Conservation (phyloP, 2,888 invertebrate species). For the Diaprepes abbreviatus region DNA sequence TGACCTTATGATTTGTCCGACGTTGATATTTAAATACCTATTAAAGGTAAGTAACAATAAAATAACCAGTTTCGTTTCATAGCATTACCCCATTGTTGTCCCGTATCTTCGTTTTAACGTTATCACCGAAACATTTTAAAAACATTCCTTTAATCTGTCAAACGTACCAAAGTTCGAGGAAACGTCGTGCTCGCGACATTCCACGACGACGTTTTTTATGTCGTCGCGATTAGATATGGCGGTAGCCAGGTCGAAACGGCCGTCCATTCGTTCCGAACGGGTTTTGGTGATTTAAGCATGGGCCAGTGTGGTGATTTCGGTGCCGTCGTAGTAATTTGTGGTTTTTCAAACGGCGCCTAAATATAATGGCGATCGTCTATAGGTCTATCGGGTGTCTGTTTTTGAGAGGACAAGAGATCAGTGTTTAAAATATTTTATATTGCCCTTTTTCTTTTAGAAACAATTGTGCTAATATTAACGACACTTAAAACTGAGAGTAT, state of each 20-base stretch:
- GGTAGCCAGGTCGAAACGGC: conserved; percentile 13
- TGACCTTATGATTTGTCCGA: too few relatives aligned
- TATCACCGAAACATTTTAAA: conserved; percentile 15
- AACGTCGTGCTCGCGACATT: conserved; percentile 27
- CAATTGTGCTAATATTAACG: too few relatives aligned
- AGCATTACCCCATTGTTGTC: background rate
- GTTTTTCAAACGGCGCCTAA: conserved; percentile 1
- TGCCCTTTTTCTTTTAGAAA: too few relatives aligned
- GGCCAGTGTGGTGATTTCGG: background rate
- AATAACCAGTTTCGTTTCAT: background rate
- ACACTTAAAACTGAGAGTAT: too few relatives aligned
- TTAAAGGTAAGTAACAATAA: too few relatives aligned
- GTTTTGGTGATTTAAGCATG: conserved; percentile 18
- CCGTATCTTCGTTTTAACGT: conserved; percentile 7
- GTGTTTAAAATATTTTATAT: too few relatives aligned
- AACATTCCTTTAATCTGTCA: conserved; percentile 20
- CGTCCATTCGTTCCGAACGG: conserved; percentile 35
- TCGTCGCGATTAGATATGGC: conserved; percentile 37
- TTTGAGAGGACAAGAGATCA: too few relatives aligned
- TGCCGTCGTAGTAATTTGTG: background rate
- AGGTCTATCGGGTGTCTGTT: background rate
- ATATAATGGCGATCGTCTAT: conserved; percentile 11
- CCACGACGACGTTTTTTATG: conserved; percentile 13
- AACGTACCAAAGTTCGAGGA: conserved; percentile 18
- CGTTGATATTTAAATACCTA: too few relatives aligned